Evolutionary conservation across 1,140 invertebrate species (phyloP), one percentile per base, ranked within the genome.

Genomic region (Teleogryllus occipitalis): DNA sequence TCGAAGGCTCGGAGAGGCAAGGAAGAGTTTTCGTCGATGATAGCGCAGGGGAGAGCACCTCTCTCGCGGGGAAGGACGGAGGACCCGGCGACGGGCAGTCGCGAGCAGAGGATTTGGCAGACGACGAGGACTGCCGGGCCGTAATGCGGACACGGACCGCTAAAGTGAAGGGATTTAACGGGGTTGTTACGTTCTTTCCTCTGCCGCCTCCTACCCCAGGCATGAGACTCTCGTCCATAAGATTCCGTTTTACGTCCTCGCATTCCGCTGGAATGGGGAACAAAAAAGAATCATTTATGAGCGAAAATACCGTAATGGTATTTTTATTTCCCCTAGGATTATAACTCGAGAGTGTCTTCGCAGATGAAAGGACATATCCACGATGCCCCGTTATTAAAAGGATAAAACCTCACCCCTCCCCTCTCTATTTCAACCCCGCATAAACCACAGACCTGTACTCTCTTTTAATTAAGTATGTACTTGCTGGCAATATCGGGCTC

Each of bases 101-200:
- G 27, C 27, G 27, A 39, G 27, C 27, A 5, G 27, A 39, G 27
- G 27, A 39, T 39, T 39, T 5, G 54, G 54, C 10, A 65, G 54
- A 10, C 2, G 18, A 65, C 54, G 54, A 18, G 54, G 54, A 65
- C 54, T 10, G 54, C 18, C 54, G 54, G 27, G 54, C 54, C 54
- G 54, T 65, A 65, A 65, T 65, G 54, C 54, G 54, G 54, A 65
- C 54, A 65, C 54, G 54, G 54, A 7, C 54, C 54, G 54, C 54
- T 65, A 65, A 65, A 65, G 54, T 65, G 54, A 65, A 65, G 54
- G 54, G 54, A 65, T 65, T 65, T 65, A 65, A 65, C 54, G 54
- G 54, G 54, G 54, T 7, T 65, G 54, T 65, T 65, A 7, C 54
- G 54, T 65, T 65, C 54, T 65, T 65, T 7, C 54, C 54, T 65